Evolutionary conservation across 2,797 vertebrate species (phyloP).

Genomic region (Anabacerthia variegaticeps): DNA sequence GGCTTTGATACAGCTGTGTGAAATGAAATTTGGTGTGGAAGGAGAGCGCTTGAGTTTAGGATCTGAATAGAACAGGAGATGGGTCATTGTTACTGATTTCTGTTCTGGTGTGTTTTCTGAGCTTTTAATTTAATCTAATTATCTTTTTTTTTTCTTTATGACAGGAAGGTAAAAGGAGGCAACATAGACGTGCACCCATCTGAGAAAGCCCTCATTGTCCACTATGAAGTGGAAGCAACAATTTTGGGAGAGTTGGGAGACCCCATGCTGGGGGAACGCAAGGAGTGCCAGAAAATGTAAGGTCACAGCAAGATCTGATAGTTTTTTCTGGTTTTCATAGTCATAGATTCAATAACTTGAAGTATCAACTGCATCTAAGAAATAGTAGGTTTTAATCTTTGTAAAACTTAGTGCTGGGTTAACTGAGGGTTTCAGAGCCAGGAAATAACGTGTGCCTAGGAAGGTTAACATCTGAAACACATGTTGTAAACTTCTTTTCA

Average conservation of each 20-base stretch:
- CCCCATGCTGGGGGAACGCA: slow-evolving; percentile 88
- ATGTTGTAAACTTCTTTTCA: background rate
- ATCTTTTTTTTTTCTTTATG: background rate
- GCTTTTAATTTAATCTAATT: background rate
- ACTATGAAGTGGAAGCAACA: slow-evolving; percentile 94
- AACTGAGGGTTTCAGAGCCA: background rate
- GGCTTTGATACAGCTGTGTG: background rate
- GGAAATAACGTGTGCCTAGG: background rate
- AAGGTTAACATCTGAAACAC: background rate
- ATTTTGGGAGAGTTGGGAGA: slow-evolving; percentile 89
- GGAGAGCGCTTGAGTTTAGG: background rate
- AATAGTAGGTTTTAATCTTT: background rate
- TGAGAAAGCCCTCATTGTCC: slow-evolving; percentile 92
- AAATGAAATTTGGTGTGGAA: background rate
- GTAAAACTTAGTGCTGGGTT: background rate
- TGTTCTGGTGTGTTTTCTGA: background rate
- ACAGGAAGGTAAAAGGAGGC: slow-evolving; percentile 90
- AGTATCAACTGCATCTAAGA: background rate
- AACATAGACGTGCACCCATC: slow-evolving; percentile 92
- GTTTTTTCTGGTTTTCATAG: background rate
- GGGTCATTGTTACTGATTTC: background rate
- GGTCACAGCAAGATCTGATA: background rate
- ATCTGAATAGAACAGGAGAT: background rate
- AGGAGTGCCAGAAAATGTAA: slow-evolving; percentile 96
- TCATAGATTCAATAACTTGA: background rate